Conservation (phyloP, 2,113 vertebrate genomes). For the Prionailurus bengalensis region DNA sequence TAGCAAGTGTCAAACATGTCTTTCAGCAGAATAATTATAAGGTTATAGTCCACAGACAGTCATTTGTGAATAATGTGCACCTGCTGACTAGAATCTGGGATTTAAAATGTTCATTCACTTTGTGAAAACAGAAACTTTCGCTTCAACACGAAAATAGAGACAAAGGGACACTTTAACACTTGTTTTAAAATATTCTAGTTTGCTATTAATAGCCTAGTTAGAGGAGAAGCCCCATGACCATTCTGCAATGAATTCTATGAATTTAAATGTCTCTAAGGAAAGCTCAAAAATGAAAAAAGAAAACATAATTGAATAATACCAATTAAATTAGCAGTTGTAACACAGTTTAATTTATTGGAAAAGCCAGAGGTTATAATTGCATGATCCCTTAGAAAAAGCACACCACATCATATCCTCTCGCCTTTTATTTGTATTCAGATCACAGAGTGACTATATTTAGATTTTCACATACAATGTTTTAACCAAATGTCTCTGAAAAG, state of each 20-base stretch:
- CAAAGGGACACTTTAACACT: not conserved
- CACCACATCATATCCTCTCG: not conserved
- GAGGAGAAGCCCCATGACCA: not conserved
- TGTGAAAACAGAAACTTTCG: slow-evolving; percentile 49
- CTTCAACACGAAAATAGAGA: slow-evolving; percentile 26
- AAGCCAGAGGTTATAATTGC: slow-evolving; percentile 49
- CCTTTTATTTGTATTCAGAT: not conserved
- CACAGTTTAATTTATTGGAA: slow-evolving; percentile 28
- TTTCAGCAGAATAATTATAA: slow-evolving; percentile 65
- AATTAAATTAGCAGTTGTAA: slow-evolving; percentile 49
- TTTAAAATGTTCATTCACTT: not conserved
- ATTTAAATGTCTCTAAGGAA: slow-evolving; percentile 46
- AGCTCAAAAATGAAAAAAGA: slow-evolving; percentile 32
- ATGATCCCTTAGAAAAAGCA: slow-evolving; percentile 18
- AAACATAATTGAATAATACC: not conserved
- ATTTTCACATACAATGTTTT: slow-evolving; percentile 30
- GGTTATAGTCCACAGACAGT: not conserved
- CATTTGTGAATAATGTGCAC: not conserved
- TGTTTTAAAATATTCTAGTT: slow-evolving; percentile 6
- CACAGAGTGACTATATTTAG: slow-evolving; percentile 51
- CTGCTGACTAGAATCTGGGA: slow-evolving; percentile 4
- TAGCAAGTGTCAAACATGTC: slow-evolving; percentile 51
- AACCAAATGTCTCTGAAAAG: not conserved
- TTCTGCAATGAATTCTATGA: not conserved
- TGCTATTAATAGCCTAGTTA: not conserved